phyloP scores from a whole-genome alignment of 2,113 vertebrate genomes.

The Pavo muticus region DNA sequence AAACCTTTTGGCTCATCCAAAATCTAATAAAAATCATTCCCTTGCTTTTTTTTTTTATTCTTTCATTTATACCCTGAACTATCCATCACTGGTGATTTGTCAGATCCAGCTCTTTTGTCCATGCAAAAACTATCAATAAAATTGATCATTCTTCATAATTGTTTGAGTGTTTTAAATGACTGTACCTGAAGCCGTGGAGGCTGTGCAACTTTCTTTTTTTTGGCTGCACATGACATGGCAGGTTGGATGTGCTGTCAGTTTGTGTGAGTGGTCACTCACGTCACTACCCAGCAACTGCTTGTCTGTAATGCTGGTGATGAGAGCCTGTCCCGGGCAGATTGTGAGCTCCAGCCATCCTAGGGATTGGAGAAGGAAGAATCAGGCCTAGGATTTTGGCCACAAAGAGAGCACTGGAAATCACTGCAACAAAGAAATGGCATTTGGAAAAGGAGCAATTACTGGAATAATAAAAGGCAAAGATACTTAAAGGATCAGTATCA shows the following conservation, averaged over 20 bases:
- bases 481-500: neutral
- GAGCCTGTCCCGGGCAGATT: neutral
- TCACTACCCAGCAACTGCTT: fast-evolving
- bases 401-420: neutral
- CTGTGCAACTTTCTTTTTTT: no score
- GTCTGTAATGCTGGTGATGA: neutral
- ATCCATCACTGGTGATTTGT: neutral
- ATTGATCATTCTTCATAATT: neutral
- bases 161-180: neutral
- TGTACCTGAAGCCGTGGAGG: neutral
- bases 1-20: neutral
- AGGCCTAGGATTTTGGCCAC: neutral
- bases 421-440: neutral
- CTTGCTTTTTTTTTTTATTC: neutral
- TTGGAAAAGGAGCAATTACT: neutral
- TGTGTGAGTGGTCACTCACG: no score
- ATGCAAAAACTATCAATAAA: neutral
- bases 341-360: fast-evolving
- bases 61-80: neutral
- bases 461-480: neutral
- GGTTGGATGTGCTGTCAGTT: neutral
- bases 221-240: neutral
- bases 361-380: neutral
- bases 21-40: neutral
- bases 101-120: neutral